Conservation (phyloP, 2,797 vertebrate genomes). For the Spheniscus humboldti region DNA sequence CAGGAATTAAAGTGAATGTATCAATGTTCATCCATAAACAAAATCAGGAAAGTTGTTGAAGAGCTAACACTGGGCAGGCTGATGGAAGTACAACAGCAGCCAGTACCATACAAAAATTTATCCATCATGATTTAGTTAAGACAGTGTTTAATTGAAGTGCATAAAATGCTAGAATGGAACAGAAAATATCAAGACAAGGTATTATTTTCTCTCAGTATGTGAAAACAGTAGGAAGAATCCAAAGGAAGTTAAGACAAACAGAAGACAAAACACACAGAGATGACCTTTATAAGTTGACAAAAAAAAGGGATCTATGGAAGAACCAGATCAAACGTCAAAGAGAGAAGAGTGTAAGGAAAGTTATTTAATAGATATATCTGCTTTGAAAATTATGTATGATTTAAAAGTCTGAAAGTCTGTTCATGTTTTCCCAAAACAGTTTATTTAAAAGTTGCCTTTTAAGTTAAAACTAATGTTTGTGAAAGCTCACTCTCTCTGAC, state of each 20-base stretch:
- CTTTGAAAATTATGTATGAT: conserved; percentile 7
- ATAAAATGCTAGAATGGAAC: neutral
- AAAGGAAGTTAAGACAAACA: conserved; percentile 26
- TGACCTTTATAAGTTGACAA: conserved; percentile 24
- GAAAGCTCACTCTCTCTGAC: neutral
- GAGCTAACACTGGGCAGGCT: neutral
- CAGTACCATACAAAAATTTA: neutral
- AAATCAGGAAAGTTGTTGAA: neutral
- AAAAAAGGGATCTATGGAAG: neutral
- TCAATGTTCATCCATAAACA: neutral
- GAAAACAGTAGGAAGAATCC: conserved; percentile 9
- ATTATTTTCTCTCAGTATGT: neutral
- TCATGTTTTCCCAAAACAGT: neutral
- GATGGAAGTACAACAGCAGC: neutral
- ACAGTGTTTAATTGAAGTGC: neutral
- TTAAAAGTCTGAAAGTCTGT: neutral
- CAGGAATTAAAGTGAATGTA: neutral
- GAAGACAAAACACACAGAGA: conserved; percentile 10
- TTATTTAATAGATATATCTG: conserved; percentile 38
- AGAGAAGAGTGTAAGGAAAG: neutral
- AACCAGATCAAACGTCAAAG: conserved; percentile 26
- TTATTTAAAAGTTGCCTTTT: neutral
- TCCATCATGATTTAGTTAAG: neutral
- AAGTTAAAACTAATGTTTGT: neutral
- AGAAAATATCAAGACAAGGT: conserved; percentile 9